These are phyloP conservation scores for Pycnomerus fuliginosus DNA, from an alignment of 2,888 invertebrate genomes.

Conservation along the genomic window DNA sequence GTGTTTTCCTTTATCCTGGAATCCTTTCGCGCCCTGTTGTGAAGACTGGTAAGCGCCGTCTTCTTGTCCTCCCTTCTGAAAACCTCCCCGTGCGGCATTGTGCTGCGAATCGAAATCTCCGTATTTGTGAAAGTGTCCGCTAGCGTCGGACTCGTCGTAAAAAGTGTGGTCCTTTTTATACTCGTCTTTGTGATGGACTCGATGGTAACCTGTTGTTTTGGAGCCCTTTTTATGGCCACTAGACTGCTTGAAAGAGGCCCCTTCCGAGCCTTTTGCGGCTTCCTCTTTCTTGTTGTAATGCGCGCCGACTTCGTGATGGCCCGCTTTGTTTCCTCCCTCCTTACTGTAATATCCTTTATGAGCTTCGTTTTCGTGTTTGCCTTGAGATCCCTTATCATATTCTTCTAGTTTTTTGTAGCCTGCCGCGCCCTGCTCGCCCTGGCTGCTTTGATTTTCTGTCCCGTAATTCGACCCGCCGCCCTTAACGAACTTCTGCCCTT, in stretches of 20 bases:
- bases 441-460: constrained; percentile 54
- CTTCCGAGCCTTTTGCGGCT: constrained; percentile 57
- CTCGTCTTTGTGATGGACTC: constrained; percentile 72
- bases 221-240: constrained; percentile 66
- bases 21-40: constrained; percentile 59
- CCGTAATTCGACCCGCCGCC: constrained; percentile 55
- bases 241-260: constrained; percentile 60
- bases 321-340: constrained; percentile 58
- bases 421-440: constrained; percentile 60
- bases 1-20: constrained; percentile 56
- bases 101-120: constrained; percentile 59
- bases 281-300: constrained; percentile 60
- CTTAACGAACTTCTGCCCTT: constrained; percentile 22
- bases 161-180: constrained; percentile 76
- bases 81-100: constrained; percentile 57
- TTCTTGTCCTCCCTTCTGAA: constrained; percentile 59
- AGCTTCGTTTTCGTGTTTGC: constrained; percentile 58
- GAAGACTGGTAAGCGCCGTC: constrained; percentile 57
- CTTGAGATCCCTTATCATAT: constrained; percentile 59
- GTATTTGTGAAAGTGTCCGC: constrained; percentile 66
- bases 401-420: constrained; percentile 57
- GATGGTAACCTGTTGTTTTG: constrained; percentile 70
- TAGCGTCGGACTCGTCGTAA: constrained; percentile 70
- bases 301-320: constrained; percentile 57
- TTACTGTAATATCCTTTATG: constrained; percentile 58